Conservation (phyloP, 2,888 invertebrate genomes). For the Lissonota sp. region DNA sequence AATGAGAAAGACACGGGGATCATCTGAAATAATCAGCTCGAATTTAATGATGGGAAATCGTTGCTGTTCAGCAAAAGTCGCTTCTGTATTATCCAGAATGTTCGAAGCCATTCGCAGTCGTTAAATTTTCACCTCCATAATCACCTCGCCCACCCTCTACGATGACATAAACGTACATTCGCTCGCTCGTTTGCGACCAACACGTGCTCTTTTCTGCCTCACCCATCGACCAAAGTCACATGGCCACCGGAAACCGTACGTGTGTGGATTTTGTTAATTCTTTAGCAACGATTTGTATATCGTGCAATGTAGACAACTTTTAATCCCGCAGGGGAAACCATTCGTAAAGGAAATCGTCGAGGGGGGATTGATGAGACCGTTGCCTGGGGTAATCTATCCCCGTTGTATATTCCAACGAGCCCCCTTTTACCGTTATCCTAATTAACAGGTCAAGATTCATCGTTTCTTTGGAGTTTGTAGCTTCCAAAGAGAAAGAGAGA, state of each 20-base stretch:
- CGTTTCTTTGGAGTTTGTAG: conserved; percentile 45
- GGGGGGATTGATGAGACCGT: conserved; percentile 3
- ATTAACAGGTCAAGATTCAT: conserved; percentile 63
- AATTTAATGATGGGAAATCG: conserved; percentile 58
- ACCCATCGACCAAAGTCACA: conserved; percentile 70
- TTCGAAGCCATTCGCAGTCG: conserved; percentile 62
- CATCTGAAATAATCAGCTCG: conserved; percentile 5
- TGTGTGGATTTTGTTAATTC: conserved; percentile 59
- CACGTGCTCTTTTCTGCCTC: conserved; percentile 83
- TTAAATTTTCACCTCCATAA: conserved; percentile 73
- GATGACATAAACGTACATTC: conserved; percentile 26
- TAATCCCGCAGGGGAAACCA: conserved; percentile 30
- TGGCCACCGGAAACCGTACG: conserved; percentile 66
- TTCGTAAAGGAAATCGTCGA: conserved; percentile 40
- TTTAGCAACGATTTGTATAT: conserved; percentile 55
- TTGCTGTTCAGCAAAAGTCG: conserved; percentile 74
- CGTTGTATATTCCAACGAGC: neutral
- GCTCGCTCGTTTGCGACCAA: conserved; percentile 75
- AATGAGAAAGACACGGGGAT: too few species aligned
- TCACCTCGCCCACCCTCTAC: conserved; percentile 68
- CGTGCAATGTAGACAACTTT: conserved; percentile 23
- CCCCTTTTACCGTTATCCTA: conserved; percentile 33
- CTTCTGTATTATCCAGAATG: conserved; percentile 28
- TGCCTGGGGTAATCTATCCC: conserved; percentile 23
- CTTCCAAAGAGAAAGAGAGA: neutral